Base-by-base conservation (phyloP, 64 coral and sea anemone species). In the Actinia tenebrosa region DNA sequence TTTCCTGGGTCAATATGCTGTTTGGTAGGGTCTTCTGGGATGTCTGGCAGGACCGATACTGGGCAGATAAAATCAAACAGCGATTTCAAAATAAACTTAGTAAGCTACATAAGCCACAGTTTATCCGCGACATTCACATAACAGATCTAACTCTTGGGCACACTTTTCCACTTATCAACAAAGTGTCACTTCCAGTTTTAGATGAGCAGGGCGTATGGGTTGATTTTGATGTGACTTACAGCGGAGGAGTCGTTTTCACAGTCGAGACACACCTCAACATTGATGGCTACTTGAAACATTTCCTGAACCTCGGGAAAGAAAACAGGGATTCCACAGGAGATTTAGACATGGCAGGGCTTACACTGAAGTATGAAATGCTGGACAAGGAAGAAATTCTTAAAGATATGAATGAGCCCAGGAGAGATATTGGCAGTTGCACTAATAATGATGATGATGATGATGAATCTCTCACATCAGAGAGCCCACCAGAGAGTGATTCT, bases 61-160 rank as follows among this genome's bases (percentile, higher is more conserved):
- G 97, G 97, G 91, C 91, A n/a, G 89, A 93, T 53, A 99, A 89
- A 89, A 89, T 99, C 85, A 99, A 92, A 56, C 81, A 95, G 13
- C 89, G 97, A 22, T 95, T 99, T 79, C 93, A 99, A 79, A 99
- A 99, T 88, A 99, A 99, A 23, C 83, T 99, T 52, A 87, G 87
- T 53, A 89, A 82, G 69, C 78, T 99, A 25, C 94, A 93, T 63
- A 95, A 95, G 27, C 97, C 97, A 42, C 92, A 90, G 42, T 99
- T 99, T 50, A 99, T 99, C 50, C 93, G 97, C 25, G 93, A 99
- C 47, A 92, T 99, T n/a, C 89, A 89, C 44, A 94, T 98, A 60
- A 90, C 90, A 18, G 97, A 95, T 62, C 84, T 99, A 26, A 91
- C 86, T 61, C 88, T 99, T 43, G 97, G 97, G 44, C 80, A 95